These are phyloP conservation scores for Apodemia zela DNA, from an alignment of 2,888 invertebrate species.

Conservation along the genomic window DNA sequence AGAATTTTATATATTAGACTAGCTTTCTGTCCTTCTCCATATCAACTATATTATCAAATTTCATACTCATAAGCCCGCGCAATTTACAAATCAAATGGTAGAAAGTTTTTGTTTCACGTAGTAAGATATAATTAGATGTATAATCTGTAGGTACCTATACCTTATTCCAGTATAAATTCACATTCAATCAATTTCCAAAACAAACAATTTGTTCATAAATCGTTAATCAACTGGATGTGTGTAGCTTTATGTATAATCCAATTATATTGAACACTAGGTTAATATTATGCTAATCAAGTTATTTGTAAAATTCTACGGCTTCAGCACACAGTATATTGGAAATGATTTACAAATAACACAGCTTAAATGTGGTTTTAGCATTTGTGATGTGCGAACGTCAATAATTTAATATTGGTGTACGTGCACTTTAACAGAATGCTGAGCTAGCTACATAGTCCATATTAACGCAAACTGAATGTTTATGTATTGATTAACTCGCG, in stretches of 20 bases:
- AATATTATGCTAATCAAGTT: conserved; percentile 46
- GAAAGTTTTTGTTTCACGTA: too few relatives aligned
- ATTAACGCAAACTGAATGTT: conserved; percentile 3
- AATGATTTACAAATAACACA: conserved; percentile 20
- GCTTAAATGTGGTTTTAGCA: conserved; percentile 19
- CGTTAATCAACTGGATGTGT: too few relatives aligned
- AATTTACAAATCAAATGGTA: too few relatives aligned
- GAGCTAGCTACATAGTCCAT: not conserved
- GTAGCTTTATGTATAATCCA: conserved; percentile 30
- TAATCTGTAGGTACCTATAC: too few relatives aligned
- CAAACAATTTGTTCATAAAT: too few relatives aligned
- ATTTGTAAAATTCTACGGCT: conserved; percentile 54
- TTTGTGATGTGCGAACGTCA: conserved; percentile 20
- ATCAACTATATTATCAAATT: too few relatives aligned
- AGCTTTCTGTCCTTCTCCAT: too few relatives aligned
- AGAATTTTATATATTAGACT: too few relatives aligned
- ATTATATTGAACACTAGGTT: conserved; percentile 31
- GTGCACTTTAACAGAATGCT: not conserved
- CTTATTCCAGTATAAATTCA: too few relatives aligned
- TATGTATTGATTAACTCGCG: conserved; percentile 1
- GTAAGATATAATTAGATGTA: too few relatives aligned
- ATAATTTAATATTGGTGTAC: conserved; percentile 9
- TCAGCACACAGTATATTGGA: conserved; percentile 31
- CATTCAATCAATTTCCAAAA: too few relatives aligned
- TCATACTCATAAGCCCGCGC: too few relatives aligned